phyloP scores from a whole-genome alignment of 2,888 invertebrate genomes.

The Brachypalpus laphriformis region DNA sequence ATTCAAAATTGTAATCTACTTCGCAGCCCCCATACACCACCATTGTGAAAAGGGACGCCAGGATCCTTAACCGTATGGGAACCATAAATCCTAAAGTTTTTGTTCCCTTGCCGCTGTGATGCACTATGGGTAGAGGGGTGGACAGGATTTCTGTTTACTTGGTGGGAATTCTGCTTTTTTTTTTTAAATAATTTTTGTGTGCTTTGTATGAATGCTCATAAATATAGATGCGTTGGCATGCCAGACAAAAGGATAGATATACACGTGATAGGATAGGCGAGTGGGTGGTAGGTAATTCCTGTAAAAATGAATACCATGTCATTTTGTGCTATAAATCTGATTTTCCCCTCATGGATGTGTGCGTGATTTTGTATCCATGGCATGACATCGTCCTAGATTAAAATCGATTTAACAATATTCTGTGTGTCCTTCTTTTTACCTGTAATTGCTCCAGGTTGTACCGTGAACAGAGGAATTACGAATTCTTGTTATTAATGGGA shows the following conservation, averaged over 20 bases:
- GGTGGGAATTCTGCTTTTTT: neutral
- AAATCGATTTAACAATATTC: slow-evolving; percentile 21
- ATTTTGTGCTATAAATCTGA: slow-evolving; percentile 16
- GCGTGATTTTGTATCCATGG: neutral
- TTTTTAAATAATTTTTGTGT: neutral
- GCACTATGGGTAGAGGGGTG: neutral
- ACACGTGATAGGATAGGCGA: neutral
- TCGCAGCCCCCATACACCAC: neutral
- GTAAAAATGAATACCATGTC: neutral
- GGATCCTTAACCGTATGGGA: slow-evolving; percentile 14
- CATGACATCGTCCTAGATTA: neutral
- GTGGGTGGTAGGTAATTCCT: neutral
- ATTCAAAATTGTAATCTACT: slow-evolving; percentile 27
- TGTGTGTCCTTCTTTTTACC: neutral
- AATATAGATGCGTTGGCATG: slow-evolving; percentile 15
- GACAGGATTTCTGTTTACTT: neutral
- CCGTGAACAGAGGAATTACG: neutral
- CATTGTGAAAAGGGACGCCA: slow-evolving; percentile 7
- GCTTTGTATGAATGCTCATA: slow-evolving; percentile 5
- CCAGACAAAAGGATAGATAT: neutral
- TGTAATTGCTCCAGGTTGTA: neutral
- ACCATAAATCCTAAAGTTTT: slow-evolving; percentile 24
- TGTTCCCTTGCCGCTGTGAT: neutral
- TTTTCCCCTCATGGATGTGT: neutral
- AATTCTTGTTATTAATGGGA: neutral